These are phyloP conservation scores for Petrophora chlorosata DNA, from an alignment of 2,888 invertebrate genomes.

Conservation along the genomic window DNA sequence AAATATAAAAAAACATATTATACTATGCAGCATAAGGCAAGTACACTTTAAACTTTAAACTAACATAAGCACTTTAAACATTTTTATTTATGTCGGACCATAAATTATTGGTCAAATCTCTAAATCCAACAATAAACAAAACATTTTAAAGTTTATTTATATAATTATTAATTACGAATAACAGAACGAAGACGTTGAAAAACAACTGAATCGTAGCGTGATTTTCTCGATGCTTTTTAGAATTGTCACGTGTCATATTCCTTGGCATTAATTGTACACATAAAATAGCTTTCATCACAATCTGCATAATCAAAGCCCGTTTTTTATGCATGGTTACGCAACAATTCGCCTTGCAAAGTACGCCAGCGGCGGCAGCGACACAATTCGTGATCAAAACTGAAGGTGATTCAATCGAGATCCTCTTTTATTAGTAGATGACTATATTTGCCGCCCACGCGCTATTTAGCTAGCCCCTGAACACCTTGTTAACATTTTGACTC, in stretches of 20 bases:
- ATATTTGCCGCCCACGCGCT: slow-evolving; percentile 58
- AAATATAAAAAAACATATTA: no score
- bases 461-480: slow-evolving; percentile 39
- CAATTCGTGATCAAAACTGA: slow-evolving; percentile 52
- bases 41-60: no score
- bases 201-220: no score
- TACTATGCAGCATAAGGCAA: no score
- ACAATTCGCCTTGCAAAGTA: slow-evolving; percentile 46
- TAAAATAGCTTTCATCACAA: slow-evolving; percentile 15
- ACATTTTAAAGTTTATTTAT: no score
- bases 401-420: slow-evolving; percentile 59
- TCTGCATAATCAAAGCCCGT: slow-evolving; percentile 16
- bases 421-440: slow-evolving; percentile 70
- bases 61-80: no score
- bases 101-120: no score
- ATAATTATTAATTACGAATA: no score
- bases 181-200: no score
- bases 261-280: neutral
- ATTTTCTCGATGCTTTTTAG: no score
- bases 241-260: neutral
- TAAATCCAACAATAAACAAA: no score
- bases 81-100: no score
- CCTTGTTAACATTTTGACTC: slow-evolving; percentile 45
- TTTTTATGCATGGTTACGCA: slow-evolving; percentile 26
- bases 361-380: slow-evolving; percentile 36